Conservation (phyloP, 2,888 invertebrate genomes). For the Erebia epiphron region DNA sequence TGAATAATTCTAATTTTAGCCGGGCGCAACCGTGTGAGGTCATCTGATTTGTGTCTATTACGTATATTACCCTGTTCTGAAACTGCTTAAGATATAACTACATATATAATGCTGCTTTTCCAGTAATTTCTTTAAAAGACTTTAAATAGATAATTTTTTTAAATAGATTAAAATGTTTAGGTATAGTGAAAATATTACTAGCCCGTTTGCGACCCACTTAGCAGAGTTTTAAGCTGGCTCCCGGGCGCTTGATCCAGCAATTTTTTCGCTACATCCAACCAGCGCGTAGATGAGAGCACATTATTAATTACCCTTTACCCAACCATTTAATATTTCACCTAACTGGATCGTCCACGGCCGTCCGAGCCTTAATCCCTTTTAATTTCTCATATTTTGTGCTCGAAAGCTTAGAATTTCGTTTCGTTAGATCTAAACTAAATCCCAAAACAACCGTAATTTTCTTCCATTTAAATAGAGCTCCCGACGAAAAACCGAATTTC, state of each 20-base stretch:
- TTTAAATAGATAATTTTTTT: no score
- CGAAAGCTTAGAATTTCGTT: slow-evolving; percentile 38
- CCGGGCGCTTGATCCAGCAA: slow-evolving; percentile 65
- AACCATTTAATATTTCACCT: slow-evolving; percentile 76
- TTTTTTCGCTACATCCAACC: slow-evolving; percentile 75
- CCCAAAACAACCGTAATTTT: not conserved
- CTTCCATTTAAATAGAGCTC: not conserved
- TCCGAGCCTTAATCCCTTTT: slow-evolving; percentile 69
- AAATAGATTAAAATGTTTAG: no score
- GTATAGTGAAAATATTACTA: not conserved
- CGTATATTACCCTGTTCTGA: slow-evolving; percentile 26
- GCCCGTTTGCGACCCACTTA: slow-evolving; percentile 15
- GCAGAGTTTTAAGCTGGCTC: slow-evolving; percentile 44
- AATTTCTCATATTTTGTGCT: slow-evolving; percentile 68
- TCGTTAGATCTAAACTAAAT: slow-evolving; percentile 1
- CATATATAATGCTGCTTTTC: not conserved
- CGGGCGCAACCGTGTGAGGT: no score
- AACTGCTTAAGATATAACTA: not conserved
- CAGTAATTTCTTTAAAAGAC: not conserved
- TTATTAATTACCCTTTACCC: slow-evolving; percentile 74
- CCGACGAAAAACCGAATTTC: not conserved
- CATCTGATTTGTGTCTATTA: no score
- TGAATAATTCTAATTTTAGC: no score
- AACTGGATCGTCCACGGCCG: slow-evolving; percentile 67
- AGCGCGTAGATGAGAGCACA: slow-evolving; percentile 60